Conservation (phyloP, 2,113 vertebrate genomes). For the Colossoma macropomum region DNA sequence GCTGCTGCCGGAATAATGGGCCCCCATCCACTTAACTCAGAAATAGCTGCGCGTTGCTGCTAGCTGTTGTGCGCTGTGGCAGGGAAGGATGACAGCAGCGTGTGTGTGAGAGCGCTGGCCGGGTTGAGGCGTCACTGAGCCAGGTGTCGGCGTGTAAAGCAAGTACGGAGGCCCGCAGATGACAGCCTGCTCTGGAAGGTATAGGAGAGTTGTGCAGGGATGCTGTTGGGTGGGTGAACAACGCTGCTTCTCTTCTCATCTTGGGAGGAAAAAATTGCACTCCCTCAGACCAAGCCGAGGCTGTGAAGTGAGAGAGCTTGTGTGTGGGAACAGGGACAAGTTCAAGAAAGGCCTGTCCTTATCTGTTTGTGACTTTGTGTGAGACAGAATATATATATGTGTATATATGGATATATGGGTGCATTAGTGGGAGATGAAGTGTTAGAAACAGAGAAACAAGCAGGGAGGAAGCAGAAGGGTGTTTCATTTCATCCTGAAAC, state of each 20-base stretch:
- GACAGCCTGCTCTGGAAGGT: slow-evolving; percentile 38
- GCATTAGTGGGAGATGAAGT: slow-evolving; percentile 6
- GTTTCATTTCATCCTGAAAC: slow-evolving; percentile 66
- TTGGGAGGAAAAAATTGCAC: slow-evolving; percentile 23
- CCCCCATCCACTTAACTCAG: slow-evolving; percentile 41
- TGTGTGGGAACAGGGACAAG: neutral
- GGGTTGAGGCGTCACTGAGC: slow-evolving; percentile 36
- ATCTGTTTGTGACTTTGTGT: slow-evolving; percentile 43
- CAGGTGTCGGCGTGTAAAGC: slow-evolving; percentile 36
- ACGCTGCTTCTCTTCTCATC: slow-evolving; percentile 37
- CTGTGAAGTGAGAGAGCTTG: slow-evolving; percentile 7
- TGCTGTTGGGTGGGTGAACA: slow-evolving; percentile 38
- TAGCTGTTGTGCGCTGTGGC: slow-evolving; percentile 40
- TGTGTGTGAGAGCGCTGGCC: slow-evolving; percentile 2
- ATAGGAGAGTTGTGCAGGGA: slow-evolving; percentile 11
- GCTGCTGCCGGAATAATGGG: slow-evolving; percentile 45
- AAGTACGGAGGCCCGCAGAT: slow-evolving; percentile 25
- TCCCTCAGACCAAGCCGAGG: slow-evolving; percentile 1
- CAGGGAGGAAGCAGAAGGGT: slow-evolving; percentile 47
- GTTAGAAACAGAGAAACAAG: slow-evolving; percentile 2
- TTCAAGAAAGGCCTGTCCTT: slow-evolving; percentile 25
- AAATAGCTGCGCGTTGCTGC: slow-evolving; percentile 40
- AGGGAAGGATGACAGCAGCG: slow-evolving; percentile 42
- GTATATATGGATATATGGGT: slow-evolving; percentile 57
- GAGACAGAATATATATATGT: slow-evolving; percentile 40